These are phyloP conservation scores for Alosa alosa DNA, from an alignment of 2,113 vertebrate genomes.

Conservation along the genomic window DNA sequence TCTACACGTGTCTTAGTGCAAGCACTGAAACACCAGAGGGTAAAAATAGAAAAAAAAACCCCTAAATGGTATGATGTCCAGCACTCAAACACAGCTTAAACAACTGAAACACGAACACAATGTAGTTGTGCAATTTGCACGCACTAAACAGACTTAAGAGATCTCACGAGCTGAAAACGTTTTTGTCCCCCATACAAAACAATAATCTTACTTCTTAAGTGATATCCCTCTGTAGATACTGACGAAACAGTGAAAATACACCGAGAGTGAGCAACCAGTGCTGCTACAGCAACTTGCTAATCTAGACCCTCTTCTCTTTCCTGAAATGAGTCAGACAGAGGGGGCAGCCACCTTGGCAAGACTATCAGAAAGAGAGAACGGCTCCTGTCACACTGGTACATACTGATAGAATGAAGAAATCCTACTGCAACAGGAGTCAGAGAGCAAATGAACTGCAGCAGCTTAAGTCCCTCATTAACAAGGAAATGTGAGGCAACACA, in stretches of 20 bases:
- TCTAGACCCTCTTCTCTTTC: neutral
- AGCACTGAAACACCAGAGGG: neutral
- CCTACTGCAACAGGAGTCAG: slow-evolving; percentile 15
- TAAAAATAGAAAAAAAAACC: neutral
- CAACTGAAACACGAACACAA: too few relatives aligned
- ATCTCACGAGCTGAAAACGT: neutral
- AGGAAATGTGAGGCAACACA: slow-evolving; percentile 27
- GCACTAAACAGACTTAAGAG: neutral
- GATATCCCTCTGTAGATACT: neutral
- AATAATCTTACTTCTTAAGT: neutral
- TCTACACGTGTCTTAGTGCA: neutral
- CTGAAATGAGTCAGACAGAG: neutral
- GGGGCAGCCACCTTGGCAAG: slow-evolving; percentile 21
- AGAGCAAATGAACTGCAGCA: neutral
- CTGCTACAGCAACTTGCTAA: neutral
- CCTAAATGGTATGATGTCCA: neutral
- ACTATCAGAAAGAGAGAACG: slow-evolving; percentile 22
- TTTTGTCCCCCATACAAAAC: neutral
- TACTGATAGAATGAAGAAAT: neutral
- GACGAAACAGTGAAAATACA: neutral
- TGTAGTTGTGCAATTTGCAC: too few relatives aligned
- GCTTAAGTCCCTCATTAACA: slow-evolving; percentile 22
- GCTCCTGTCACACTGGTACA: neutral
- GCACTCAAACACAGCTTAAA: neutral
- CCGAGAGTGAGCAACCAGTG: neutral